Percentiles rank a stretch among this genome's conserved stretches.
Evolutionary conservation across 2,888 invertebrate species (phyloP).

Genomic region (Polydrusus tereticollis): DNA sequence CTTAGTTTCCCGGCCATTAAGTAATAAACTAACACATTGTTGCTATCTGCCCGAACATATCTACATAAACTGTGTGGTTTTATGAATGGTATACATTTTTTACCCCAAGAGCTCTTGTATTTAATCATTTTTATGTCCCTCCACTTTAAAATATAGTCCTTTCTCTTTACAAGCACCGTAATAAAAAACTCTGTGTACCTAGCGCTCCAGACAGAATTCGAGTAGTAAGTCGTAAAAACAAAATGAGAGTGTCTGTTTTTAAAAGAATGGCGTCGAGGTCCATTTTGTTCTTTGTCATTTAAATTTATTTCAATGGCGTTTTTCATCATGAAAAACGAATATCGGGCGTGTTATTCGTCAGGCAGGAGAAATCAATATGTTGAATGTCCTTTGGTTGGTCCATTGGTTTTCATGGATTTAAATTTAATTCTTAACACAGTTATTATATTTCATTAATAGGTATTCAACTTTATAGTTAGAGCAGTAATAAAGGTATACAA

Average conservation of each 20-base stretch:
- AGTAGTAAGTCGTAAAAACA: conserved; percentile 33
- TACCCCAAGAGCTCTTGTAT: background rate
- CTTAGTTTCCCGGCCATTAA: too few species aligned
- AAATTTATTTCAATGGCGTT: conserved; percentile 36
- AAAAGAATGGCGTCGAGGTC: conserved; percentile 34
- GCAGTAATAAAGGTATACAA: too few species aligned
- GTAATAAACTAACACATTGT: too few species aligned
- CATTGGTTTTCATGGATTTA: background rate
- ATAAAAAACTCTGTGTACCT: conserved; percentile 19
- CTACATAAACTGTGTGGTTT: background rate
- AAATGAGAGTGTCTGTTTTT: conserved; percentile 40
- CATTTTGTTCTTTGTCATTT: conserved; percentile 40
- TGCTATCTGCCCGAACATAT: background rate
- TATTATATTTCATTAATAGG: too few species aligned
- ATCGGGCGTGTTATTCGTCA: background rate
- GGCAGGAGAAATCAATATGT: background rate
- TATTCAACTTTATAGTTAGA: too few species aligned
- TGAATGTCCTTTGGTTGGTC: background rate
- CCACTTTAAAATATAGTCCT: conserved; percentile 15
- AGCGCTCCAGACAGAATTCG: conserved; percentile 19
- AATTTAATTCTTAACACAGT: too few species aligned
- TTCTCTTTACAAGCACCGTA: conserved; percentile 9
- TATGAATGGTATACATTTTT: background rate
- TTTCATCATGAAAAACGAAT: conserved; percentile 24
- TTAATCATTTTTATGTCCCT: conserved; percentile 19